Base-by-base conservation (phyloP, 2,113 vertebrate species). In the Hemibagrus wyckioides region DNA sequence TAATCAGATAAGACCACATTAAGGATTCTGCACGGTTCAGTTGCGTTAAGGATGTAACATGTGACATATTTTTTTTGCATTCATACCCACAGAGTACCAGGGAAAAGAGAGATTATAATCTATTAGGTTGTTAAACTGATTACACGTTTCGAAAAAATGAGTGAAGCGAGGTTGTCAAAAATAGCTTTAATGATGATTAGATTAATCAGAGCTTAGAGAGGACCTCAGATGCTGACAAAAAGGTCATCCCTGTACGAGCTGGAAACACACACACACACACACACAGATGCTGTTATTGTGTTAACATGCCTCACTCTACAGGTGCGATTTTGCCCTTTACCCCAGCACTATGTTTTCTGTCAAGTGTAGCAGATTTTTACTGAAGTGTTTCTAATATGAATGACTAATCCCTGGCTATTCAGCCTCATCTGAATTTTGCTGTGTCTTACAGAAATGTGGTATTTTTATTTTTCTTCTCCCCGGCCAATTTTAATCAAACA, bases 151-250 rank as follows among this genome's bases (percentile, higher is more conserved):
- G 21, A 17, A 82, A n/a, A 30, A 73, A 77, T 41, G 41, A 73
- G 50, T 39, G 14, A 82, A 82, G 61, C 36, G 28, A 52, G 52
- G 54, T n/a, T 59, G 54, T 85, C 17, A 39, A 54, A 88, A 63
- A 89, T 50, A 69, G 77, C 52, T 85, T 88, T 88, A 67, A 82
- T 59, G 67, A 80, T 85, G 65, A 86, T 89, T 85, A 86, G 77
- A 56, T 52, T 82, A 41, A 83, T 59, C 73, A 61, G 21, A 71
- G 48, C n/a, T 13, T 57, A 81, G 36, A 71, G 57, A 69, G 65
- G 41, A 67, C 54, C 71, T 80, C 10, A 71, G 50, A 69, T 39
- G 15, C 39, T 67, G 52, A 76, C 41, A 76, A 61, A 82, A 82
- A 87, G 61, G 50, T 36, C 57, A 73, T 86, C 21, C 36, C 10